Percentiles rank a stretch among this genome's conserved stretches.
These are phyloP conservation scores for Mythimna lalbum DNA, from an alignment of 2,888 invertebrate genomes.

Conservation along the genomic window DNA sequence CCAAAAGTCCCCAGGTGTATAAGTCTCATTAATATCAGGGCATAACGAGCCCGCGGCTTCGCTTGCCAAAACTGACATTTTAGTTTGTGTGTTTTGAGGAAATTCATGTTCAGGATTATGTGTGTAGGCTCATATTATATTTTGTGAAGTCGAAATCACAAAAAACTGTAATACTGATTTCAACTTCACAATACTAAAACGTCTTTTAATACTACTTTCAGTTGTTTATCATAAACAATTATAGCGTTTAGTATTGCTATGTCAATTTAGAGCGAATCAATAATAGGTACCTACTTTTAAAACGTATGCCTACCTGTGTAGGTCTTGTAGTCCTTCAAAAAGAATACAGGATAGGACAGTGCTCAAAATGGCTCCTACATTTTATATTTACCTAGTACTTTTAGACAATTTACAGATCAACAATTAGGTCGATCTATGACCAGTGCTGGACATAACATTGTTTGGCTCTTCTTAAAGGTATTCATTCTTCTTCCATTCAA, in stretches of 20 bases:
- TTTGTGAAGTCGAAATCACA: background rate
- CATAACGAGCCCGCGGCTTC: constrained; percentile 20
- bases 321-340: background rate
- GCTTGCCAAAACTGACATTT: constrained; percentile 36
- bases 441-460: background rate
- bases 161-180: too few relatives aligned
- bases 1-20: constrained; percentile 41
- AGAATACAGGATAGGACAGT: background rate
- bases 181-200: too few relatives aligned
- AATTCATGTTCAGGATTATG: background rate
- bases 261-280: background rate
- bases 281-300: background rate
- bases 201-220: background rate
- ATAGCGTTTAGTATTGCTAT: too few relatives aligned
- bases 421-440: background rate
- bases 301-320: background rate
- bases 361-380: background rate
- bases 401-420: background rate
- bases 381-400: background rate
- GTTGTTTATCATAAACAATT: background rate
- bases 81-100: constrained; percentile 11
- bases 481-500: background rate
- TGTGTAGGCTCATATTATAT: background rate
- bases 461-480: background rate
- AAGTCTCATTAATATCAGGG: constrained; percentile 42